Evolutionary conservation across 2,888 invertebrate species (phyloP), one percentile per base, ranked within the genome.

Genomic region (Cremastinae sp.): DNA sequence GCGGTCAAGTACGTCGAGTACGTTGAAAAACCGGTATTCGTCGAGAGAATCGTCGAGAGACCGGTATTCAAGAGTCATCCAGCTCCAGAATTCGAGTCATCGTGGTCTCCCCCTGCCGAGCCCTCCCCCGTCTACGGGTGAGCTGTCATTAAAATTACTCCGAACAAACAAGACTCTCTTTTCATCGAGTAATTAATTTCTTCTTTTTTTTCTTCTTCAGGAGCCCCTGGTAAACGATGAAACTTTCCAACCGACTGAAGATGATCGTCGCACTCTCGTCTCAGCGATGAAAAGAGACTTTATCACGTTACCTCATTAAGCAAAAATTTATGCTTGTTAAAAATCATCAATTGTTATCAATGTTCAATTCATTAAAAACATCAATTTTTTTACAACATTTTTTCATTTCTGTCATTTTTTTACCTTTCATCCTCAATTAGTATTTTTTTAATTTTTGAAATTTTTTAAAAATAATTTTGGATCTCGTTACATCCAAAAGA

Each of bases 1-100:
- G 70, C 86, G 12, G 83, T 84, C 35, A 88, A 84, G 70, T 89
- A 89, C 75, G 83, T 89, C 35, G 88, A 89, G 71, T 89, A 88
- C 74, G 84, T 89, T 0, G 88, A 89, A 65, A 87, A 88, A 80
- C 88, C 89, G 9, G 83, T 89, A 56, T 88, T 79, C 80, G 82
- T 89, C 7, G 84, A 86, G 72, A 87, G 81, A 79, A 83, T 88
- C 71, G 75, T 88, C 47, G 88, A 88, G 53, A 87, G 85, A 78
- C 87, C 88, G 61, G 81, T 85, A 73, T 84, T 80, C 81, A 84
- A 86, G 78, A 79, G 82, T n/a, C 74, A 69, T 41, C 49, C 47
- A 41, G 18, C 80, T 9, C 82, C 83, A 53, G 87, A 87, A 68
- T 85, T 81, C 72, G 83, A 80, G 20, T 83, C 83, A 62, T 64